Percentiles rank a stretch among this genome's conserved stretches.
Evolutionary conservation across 2,888 invertebrate genomes (phyloP).

Genomic region (Brenthis hecate): DNA sequence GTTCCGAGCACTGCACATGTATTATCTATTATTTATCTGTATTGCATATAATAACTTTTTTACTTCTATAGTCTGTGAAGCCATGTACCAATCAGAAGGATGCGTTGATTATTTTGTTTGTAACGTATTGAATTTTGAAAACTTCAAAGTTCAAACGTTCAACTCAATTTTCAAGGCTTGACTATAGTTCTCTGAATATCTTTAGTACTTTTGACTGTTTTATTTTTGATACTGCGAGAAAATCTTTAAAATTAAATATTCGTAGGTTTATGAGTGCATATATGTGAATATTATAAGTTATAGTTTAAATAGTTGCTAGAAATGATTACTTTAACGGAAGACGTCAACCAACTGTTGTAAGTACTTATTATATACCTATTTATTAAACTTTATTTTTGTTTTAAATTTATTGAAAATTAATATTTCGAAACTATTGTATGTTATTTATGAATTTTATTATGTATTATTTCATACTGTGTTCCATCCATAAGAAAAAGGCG

Average conservation of each 20-base stretch:
- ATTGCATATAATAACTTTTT: not conserved
- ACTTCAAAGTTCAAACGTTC: conserved; percentile 40
- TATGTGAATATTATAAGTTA: conserved; percentile 20
- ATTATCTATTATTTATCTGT: no score
- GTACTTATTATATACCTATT: conserved; percentile 45
- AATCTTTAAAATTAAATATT: not conserved
- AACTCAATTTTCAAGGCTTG: conserved; percentile 13
- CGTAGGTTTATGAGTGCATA: conserved; percentile 17
- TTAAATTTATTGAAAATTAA: not conserved
- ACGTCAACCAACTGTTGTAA: conserved; percentile 69
- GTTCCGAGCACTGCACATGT: no score
- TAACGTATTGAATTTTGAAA: conserved; percentile 43
- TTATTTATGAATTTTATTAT: not conserved
- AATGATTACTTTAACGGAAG: conserved; percentile 61
- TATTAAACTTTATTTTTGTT: not conserved
- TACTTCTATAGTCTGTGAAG: not conserved
- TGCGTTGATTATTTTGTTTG: conserved; percentile 38
- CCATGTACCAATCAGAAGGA: conserved; percentile 34
- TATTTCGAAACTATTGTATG: not conserved
- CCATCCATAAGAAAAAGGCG: no score
- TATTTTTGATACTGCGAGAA: conserved; percentile 4
- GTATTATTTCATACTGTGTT: no score
- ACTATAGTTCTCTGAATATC: conserved; percentile 15
- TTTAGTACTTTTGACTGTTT: conserved; percentile 11
- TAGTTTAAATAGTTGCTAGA: conserved; percentile 37